Percentiles rank a stretch among this genome's conserved stretches.
phyloP scores from a whole-genome alignment of 37 sponge, comb jelly and placozoan species.

The Haliclona indistincta region DNA sequence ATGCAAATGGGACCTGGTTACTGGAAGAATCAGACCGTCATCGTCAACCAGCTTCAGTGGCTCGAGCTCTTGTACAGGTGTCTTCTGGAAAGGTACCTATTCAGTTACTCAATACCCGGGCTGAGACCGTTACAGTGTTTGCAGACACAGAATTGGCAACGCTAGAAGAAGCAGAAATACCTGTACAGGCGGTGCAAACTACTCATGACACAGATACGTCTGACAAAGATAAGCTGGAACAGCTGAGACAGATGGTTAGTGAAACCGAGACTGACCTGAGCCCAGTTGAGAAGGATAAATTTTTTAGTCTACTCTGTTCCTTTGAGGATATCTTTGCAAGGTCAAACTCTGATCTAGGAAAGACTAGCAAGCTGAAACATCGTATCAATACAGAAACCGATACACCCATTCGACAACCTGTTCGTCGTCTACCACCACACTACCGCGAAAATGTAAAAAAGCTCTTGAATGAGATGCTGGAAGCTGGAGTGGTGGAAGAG shows the following conservation, averaged over 20 bases:
- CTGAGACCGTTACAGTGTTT: neutral
- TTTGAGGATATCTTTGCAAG: slow-evolving; percentile 30
- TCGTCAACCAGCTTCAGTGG: slow-evolving; percentile 9
- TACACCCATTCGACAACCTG: slow-evolving; percentile 20
- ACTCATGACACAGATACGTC: neutral
- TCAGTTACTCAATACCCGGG: slow-evolving; percentile 9
- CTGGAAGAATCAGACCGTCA: neutral
- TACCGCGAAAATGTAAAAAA: slow-evolving; percentile 2
- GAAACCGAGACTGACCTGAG: neutral
- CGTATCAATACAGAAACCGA: slow-evolving; percentile 23
- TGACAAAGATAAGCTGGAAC: neutral
- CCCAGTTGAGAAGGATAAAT: neutral
- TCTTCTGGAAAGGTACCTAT: neutral
- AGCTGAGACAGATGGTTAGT: neutral
- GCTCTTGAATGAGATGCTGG: slow-evolving; percentile 15
- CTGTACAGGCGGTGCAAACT: neutral
- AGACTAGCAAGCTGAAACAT: slow-evolving; percentile 10
- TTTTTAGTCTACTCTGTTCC: neutral
- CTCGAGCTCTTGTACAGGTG: slow-evolving; percentile 10
- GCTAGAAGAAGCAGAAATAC: neutral
- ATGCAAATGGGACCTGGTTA: neutral
- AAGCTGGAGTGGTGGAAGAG: slow-evolving; percentile 11
- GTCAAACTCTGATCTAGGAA: neutral
- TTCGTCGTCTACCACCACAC: slow-evolving; percentile 4
- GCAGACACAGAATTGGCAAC: neutral